Conservation (phyloP, 2,888 invertebrate species). For the Temnothorax ravouxi region DNA sequence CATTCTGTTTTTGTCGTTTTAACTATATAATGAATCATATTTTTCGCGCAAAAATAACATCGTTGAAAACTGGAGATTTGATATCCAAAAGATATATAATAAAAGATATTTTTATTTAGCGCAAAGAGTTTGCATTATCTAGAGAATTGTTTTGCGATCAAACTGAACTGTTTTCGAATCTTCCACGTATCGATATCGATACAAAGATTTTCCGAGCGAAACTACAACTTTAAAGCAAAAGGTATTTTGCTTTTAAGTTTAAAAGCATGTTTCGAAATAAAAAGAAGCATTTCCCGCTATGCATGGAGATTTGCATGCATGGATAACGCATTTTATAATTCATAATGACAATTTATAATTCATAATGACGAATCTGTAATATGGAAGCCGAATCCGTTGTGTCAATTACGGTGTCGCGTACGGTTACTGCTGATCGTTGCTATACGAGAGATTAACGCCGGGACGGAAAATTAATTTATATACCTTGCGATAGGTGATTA, state of each 20-base stretch:
- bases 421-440: slow-evolving; percentile 44
- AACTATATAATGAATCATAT: not conserved
- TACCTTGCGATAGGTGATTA: slow-evolving; percentile 50
- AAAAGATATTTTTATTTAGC: not conserved
- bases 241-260: not conserved
- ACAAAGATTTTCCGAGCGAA: not conserved
- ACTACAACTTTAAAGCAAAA: not conserved
- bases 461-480: slow-evolving; percentile 54
- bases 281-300: not conserved
- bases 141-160: not conserved
- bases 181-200: not conserved
- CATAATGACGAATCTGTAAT: slow-evolving; percentile 45
- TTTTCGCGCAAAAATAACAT: not conserved
- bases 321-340: slow-evolving; percentile 30
- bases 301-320: not conserved
- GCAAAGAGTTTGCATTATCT: not conserved
- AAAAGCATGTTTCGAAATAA: slow-evolving; percentile 12
- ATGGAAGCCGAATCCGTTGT: slow-evolving; percentile 20
- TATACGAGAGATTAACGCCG: slow-evolving; percentile 31
- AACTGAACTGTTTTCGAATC: not conserved
- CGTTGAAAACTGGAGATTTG: not conserved
- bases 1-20: not conserved
- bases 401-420: slow-evolving; percentile 36
- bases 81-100: not conserved
- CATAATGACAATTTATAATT: slow-evolving; percentile 41